phyloP scores from a whole-genome alignment of 2,888 invertebrate species.

The Eucera pruinosa region DNA sequence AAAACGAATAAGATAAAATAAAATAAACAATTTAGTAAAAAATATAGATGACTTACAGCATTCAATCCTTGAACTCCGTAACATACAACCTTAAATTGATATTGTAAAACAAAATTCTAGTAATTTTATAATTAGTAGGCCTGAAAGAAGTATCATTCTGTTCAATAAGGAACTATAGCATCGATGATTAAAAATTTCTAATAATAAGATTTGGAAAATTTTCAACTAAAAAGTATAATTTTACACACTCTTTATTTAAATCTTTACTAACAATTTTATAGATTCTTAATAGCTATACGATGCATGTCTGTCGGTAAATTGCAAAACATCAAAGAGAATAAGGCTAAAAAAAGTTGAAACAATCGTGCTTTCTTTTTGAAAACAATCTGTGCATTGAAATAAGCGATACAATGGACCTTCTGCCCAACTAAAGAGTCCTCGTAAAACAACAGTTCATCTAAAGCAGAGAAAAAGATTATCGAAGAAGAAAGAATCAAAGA shows the following conservation, averaged over 20 bases:
- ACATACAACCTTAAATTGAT: background rate
- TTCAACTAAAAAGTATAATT: no score
- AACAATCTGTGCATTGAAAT: slow-evolving; percentile 70
- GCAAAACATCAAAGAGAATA: slow-evolving; percentile 59
- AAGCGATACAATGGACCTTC: slow-evolving; percentile 63
- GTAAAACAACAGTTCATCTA: slow-evolving; percentile 54
- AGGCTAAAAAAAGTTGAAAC: slow-evolving; percentile 59
- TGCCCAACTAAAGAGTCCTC: slow-evolving; percentile 54
- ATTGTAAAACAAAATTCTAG: no score
- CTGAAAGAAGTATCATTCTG: no score
- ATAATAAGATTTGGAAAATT: slow-evolving; percentile 51
- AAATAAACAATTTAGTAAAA: background rate
- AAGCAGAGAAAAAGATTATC: slow-evolving; percentile 44
- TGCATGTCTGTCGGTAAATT: slow-evolving; percentile 59
- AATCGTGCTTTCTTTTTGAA: slow-evolving; percentile 64
- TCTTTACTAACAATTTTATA: background rate
- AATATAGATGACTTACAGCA: background rate
- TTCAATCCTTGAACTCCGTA: background rate
- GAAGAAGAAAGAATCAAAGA: slow-evolving; percentile 35
- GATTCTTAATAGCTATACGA: background rate
- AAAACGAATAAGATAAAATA: no score
- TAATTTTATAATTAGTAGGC: background rate
- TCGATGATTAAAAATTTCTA: slow-evolving; percentile 48
- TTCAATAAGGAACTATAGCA: slow-evolving; percentile 48
- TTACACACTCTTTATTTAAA: background rate